These are phyloP conservation scores for Tineola bisselliella DNA, from an alignment of 2,888 invertebrate species.

Conservation along the genomic window DNA sequence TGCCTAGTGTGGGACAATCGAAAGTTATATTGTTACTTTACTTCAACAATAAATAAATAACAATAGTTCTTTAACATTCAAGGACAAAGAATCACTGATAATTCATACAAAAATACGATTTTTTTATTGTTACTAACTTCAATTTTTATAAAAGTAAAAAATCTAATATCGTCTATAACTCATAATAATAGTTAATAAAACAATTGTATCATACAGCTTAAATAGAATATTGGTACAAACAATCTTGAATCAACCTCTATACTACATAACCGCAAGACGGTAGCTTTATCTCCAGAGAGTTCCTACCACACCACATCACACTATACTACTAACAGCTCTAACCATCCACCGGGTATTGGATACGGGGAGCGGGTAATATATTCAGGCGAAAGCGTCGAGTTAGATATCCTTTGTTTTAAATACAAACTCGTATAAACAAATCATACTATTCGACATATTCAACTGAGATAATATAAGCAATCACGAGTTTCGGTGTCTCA, in stretches of 20 bases:
- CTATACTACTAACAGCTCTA: neutral
- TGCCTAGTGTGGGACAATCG: too few relatives aligned
- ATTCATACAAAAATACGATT: too few relatives aligned
- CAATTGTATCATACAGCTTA: too few relatives aligned
- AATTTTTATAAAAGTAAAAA: too few relatives aligned
- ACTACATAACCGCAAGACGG: neutral
- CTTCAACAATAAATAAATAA: too few relatives aligned
- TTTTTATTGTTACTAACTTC: too few relatives aligned
- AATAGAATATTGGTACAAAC: neutral
- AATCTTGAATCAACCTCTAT: neutral
- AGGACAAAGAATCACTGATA: too few relatives aligned
- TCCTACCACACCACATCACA: neutral
- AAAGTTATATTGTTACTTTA: too few relatives aligned
- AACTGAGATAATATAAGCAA: slow-evolving; percentile 46
- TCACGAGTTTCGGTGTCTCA: slow-evolving; percentile 45
- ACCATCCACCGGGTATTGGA: neutral
- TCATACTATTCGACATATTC: slow-evolving; percentile 13
- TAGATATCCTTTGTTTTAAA: neutral
- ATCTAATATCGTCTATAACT: too few relatives aligned
- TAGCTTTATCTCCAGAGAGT: neutral
- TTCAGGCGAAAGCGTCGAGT: neutral
- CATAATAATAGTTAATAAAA: too few relatives aligned
- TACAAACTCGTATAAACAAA: slow-evolving; percentile 8
- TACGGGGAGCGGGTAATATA: neutral
- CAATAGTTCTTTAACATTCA: too few relatives aligned